Conservation (phyloP, 2,888 invertebrate species). For the Busseola fusca region DNA sequence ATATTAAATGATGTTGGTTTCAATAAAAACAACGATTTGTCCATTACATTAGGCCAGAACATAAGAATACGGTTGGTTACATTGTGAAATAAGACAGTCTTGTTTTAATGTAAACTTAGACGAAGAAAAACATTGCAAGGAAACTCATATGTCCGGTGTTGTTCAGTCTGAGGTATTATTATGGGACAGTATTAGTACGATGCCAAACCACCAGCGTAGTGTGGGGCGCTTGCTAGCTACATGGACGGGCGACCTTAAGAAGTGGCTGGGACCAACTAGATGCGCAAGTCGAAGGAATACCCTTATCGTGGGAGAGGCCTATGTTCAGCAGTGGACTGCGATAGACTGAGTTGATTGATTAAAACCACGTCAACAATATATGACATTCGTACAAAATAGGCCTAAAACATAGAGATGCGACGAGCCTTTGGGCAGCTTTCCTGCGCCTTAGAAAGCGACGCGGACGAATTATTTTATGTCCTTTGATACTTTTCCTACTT, state of each 20-base stretch:
- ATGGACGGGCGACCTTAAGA: too few relatives aligned
- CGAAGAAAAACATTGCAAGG: constrained; percentile 50
- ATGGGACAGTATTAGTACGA: neutral
- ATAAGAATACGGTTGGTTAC: neutral
- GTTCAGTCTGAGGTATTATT: constrained; percentile 1
- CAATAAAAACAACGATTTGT: neutral
- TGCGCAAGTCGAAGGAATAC: too few relatives aligned
- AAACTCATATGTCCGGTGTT: constrained; percentile 33
- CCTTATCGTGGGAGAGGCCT: too few relatives aligned
- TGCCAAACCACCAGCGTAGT: too few relatives aligned
- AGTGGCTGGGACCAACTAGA: too few relatives aligned
- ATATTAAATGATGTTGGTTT: too few relatives aligned
- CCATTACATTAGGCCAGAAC: neutral
- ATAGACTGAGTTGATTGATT: too few relatives aligned
- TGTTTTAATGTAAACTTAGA: constrained; percentile 33
- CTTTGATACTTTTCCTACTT: neutral
- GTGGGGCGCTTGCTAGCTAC: too few relatives aligned
- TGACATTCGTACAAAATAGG: neutral
- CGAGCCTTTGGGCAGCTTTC: neutral
- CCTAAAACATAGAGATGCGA: neutral
- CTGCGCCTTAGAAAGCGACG: too few relatives aligned
- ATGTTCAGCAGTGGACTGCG: too few relatives aligned
- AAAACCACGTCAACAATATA: neutral
- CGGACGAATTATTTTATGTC: too few relatives aligned
- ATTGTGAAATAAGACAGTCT: constrained; percentile 1